Conservation (phyloP, 2,113 vertebrate species). For the Asarcornis scutulata region DNA sequence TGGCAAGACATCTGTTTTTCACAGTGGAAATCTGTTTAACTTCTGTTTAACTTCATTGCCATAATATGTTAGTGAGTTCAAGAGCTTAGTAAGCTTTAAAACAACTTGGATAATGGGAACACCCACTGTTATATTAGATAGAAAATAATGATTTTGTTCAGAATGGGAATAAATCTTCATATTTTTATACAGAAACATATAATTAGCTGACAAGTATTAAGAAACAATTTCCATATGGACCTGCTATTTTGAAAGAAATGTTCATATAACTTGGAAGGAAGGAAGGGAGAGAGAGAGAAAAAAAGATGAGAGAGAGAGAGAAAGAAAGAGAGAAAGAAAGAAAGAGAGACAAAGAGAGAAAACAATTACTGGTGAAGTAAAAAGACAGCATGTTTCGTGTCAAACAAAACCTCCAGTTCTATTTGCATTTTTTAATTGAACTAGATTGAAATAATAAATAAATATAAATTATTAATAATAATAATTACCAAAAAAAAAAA, state of each 20-base stretch:
- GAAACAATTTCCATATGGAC: not conserved
- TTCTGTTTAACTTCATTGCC: not conserved
- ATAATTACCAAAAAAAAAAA: not conserved
- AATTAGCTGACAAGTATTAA: not conserved
- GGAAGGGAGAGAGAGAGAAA: no score
- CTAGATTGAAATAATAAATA: not conserved
- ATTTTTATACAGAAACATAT: not conserved
- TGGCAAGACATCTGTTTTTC: constrained; percentile 9
- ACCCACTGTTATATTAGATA: not conserved
- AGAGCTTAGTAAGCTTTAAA: constrained; percentile 14
- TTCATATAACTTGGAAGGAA: not conserved
- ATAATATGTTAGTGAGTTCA: not conserved
- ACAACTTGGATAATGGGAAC: not conserved
- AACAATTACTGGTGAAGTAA: not conserved
- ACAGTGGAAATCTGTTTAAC: constrained; percentile 5
- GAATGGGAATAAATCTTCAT: not conserved
- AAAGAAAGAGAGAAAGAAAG: no score
- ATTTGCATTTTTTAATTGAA: not conserved
- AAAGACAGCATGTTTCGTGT: not conserved
- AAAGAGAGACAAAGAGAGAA: not conserved
- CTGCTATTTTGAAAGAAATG: not conserved
- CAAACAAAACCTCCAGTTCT: not conserved
- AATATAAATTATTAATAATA: not conserved
- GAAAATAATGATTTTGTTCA: constrained; percentile 13
- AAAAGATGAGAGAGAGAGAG: no score